Evolutionary conservation across 2,888 invertebrate species (phyloP).

Genomic region (Ectemnius continuus): DNA sequence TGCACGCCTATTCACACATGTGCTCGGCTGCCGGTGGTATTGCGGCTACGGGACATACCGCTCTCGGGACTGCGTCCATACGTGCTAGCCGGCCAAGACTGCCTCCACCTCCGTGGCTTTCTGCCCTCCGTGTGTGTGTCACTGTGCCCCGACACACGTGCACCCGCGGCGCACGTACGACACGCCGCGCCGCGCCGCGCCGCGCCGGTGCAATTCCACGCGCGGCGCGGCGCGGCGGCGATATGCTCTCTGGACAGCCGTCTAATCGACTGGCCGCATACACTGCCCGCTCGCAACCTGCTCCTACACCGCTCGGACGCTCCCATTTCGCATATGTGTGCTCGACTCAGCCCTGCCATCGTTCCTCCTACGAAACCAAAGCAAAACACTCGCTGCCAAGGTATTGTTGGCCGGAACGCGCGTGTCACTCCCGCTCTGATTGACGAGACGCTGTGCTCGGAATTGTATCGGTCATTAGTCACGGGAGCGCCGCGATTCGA

Average conservation of each 20-base stretch:
- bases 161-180: constrained; percentile 27
- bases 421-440: background rate
- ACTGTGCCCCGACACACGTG: constrained; percentile 7
- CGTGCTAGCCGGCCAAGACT: background rate
- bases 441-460: background rate
- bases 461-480: constrained; percentile 10
- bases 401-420: constrained; percentile 29
- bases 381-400: constrained; percentile 38
- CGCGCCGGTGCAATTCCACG: constrained; percentile 52
- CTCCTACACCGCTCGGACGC: constrained; percentile 46
- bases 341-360: constrained; percentile 39
- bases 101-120: background rate
- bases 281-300: constrained; percentile 51
- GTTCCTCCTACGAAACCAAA: constrained; percentile 38
- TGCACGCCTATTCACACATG: background rate
- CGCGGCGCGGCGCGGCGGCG: constrained; percentile 39
- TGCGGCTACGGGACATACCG: constrained; percentile 13
- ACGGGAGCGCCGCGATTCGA: background rate
- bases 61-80: constrained; percentile 1
- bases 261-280: constrained; percentile 57
- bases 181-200: constrained; percentile 28
- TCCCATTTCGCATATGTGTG: constrained; percentile 54
- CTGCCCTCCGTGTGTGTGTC: constrained; percentile 36
- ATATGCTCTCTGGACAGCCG: constrained; percentile 57
- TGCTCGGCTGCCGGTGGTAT: constrained; percentile 12